These are phyloP conservation scores for Mythimna albipuncta DNA, from an alignment of 2,888 invertebrate species.

Conservation along the genomic window DNA sequence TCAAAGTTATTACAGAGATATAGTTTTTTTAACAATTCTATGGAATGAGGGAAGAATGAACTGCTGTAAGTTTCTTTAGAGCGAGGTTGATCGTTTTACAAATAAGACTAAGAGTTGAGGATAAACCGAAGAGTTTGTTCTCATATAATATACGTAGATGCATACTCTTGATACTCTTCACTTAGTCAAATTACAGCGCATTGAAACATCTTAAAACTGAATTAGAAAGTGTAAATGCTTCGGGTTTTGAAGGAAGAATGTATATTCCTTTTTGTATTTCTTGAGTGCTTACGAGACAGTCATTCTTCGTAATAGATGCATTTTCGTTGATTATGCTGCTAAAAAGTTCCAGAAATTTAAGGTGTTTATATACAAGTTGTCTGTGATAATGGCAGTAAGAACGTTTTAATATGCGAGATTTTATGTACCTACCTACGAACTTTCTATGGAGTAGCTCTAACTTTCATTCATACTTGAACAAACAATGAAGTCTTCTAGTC, in stretches of 20 bases:
- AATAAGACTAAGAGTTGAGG: too few species aligned
- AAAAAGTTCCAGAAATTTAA: background rate
- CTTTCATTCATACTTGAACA: slow-evolving; percentile 64
- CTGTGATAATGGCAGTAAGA: background rate
- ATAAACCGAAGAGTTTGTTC: background rate
- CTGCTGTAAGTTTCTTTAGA: too few species aligned
- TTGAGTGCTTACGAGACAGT: slow-evolving; percentile 1
- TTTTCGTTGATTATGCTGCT: background rate
- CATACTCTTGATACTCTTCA: background rate
- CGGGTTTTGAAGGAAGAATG: background rate
- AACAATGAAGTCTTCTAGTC: slow-evolving; percentile 37
- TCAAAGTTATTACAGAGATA: too few species aligned
- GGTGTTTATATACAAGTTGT: background rate
- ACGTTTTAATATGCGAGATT: slow-evolving; percentile 23
- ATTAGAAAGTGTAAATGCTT: slow-evolving; percentile 39
- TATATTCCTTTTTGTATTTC: background rate
- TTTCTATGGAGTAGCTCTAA: slow-evolving; percentile 64
- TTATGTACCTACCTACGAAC: slow-evolving; percentile 35
- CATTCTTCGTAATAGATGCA: background rate
- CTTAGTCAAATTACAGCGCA: background rate
- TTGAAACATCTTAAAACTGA: slow-evolving; percentile 7
- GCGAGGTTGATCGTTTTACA: background rate
- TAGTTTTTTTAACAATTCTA: too few species aligned
- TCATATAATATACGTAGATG: background rate
- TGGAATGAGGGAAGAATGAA: too few species aligned